A percentile compares a stretch with the other conserved stretches of the same genome.
Conservation (phyloP, 2,888 invertebrate species). For the Campopleginae sp. region DNA sequence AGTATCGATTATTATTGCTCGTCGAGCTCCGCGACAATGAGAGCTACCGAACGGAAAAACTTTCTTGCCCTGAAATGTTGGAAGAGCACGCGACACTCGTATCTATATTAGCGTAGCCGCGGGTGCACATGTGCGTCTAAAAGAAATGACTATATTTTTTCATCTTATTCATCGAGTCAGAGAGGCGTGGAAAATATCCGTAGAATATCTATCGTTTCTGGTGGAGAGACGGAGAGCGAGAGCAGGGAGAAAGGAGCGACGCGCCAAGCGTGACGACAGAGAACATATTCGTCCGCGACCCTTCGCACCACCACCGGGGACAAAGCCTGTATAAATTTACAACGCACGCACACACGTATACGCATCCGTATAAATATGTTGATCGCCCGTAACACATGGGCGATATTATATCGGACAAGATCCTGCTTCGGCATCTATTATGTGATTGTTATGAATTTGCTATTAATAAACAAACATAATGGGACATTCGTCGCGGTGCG, state of each 20-base stretch:
- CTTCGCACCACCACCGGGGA: constrained; percentile 65
- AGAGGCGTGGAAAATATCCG: constrained; percentile 78
- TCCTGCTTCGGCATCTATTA: constrained; percentile 75
- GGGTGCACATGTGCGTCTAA: constrained; percentile 11
- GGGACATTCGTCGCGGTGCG: constrained; percentile 80
- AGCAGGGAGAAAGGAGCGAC: constrained; percentile 22
- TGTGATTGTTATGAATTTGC: constrained; percentile 83
- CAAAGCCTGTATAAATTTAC: constrained; percentile 64
- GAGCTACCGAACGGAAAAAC: constrained; percentile 3
- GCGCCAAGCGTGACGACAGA: constrained; percentile 77
- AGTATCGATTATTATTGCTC: constrained; percentile 48
- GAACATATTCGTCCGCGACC: constrained; percentile 72
- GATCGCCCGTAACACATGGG: not conserved
- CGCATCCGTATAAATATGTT: constrained; percentile 47
- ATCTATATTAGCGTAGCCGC: constrained; percentile 51
- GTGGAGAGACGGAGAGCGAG: constrained; percentile 55
- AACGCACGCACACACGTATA: constrained; percentile 28
- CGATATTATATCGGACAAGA: constrained; percentile 26
- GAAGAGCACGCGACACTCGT: constrained; percentile 67
- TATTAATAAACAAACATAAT: constrained; percentile 84
- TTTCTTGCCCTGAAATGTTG: constrained; percentile 5
- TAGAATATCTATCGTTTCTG: constrained; percentile 71
- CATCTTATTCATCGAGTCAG: constrained; percentile 57
- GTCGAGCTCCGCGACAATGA: constrained; percentile 29
- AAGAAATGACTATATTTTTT: constrained; percentile 45